Evolutionary conservation across 2,888 invertebrate species (phyloP), one percentile per base, ranked within the genome.

Genomic region (Clitarchus hookeri): DNA sequence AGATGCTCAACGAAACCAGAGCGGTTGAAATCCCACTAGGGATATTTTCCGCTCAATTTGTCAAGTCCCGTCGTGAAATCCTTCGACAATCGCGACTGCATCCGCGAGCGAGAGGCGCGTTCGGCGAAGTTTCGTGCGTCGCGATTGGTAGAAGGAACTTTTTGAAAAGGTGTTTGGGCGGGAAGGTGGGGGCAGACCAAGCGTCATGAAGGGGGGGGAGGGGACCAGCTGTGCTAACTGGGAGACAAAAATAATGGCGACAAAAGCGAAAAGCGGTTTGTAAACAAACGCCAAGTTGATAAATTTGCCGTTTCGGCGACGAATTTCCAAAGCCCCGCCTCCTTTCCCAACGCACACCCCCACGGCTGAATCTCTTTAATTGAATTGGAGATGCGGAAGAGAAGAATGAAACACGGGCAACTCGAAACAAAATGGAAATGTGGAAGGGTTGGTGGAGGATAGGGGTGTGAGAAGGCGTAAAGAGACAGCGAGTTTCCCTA

Each of bases 241-340:
- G 0, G 48, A 8, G 48, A 48, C 48, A 11, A 48, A 48, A 48
- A 48, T 48, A 48, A 48, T 65, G 65, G 65, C 65, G 19, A 65
- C 65, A 65, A 65, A 65, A n/a, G 65, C 65, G 65, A 23, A n/a
- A 65, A 65, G 65, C 65, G 65, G 65, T 23, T 65, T 65, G 65
- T 65, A 65, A 65, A 65, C 65, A 65, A n/a, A 65, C n/a, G 65
- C 65, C 65, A 65, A 65, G 65, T 65, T 65, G 65, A 65, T 65
- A 65, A 65, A 65, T 65, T 65, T 65, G 65, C 65, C 65, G 65
- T 65, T 65, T 65, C 65, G 65, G 8, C 65, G 65, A 65, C 65
- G 65, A 65, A 65, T 65, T 65, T 65, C n/a, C 65, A 65, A n/a
- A 6, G 12, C 65, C 65, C 48, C 48, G 8, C 48, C 16, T 1